Evolutionary conservation across 1,140 invertebrate genomes (phyloP), one percentile per base, ranked within the genome.

Genomic region (Linepithema humile): DNA sequence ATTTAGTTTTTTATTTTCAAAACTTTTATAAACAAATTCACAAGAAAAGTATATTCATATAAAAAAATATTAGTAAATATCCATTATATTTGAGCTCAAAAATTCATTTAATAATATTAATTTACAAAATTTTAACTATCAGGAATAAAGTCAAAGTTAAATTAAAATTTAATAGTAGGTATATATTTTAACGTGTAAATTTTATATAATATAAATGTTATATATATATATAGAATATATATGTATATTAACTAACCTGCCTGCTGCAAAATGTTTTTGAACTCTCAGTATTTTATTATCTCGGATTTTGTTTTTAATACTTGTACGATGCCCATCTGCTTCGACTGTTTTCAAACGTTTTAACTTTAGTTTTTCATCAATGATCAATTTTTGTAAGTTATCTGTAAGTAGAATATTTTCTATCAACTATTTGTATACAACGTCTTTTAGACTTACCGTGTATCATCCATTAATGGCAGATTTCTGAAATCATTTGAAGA

Each of bases 221-320:
- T 57, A 26, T 57, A 26, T 26, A 23, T n/a, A 26, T 57, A 57
- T 57, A 57, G 5, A 26, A 60, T 32, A 32, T 17, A 32, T 55
- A 23, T 55, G 4, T 9, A 57, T 64, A 45, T 26, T 45, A 67
- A 45, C 40, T 48, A 67, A 67, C 64, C 64, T 67, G 40, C 64
- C 64, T 6, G 15, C 15, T 29, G 64, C 15, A 29, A 67, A 67
- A 26, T 26, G 3, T 45, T 45, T 48, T 67, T 67, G 64, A 15
- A n/a, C 1, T 48, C 45, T 15, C 2, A 43, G 15, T 67, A 67
- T 67, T 45, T 67, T 67, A 67, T 45, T 29, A 45, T 67, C 64
- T 48, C 64, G 64, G 2, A 1, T 45, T 67, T 29, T 67, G 23
- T 17, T 67, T 67, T 67, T 45, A 15, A 67, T 48, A 67, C 15